Conservation (phyloP, 2,888 invertebrate genomes). For the Hemistola chrysoprasaria region DNA sequence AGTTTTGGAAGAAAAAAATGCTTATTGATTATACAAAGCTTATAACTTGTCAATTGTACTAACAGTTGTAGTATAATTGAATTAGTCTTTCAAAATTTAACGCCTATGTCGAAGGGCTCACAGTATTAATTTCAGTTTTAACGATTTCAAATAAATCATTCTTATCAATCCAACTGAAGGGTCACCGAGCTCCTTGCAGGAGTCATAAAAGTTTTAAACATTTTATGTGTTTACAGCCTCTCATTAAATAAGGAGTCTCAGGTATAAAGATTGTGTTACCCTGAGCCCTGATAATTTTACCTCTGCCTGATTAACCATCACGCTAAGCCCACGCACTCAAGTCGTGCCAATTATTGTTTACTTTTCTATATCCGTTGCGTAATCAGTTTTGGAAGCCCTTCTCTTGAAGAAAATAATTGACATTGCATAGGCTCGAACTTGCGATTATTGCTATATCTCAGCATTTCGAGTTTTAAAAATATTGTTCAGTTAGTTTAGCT, state of each 20-base stretch:
- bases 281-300: slow-evolving; percentile 40
- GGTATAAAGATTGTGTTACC: slow-evolving; percentile 39
- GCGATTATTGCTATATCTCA: no score
- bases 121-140: no score
- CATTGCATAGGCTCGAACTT: no score
- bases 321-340: slow-evolving; percentile 26
- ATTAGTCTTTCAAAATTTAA: no score
- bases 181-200: slow-evolving; percentile 1
- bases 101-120: no score
- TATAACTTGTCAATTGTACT: no score
- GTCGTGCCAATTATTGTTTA: slow-evolving; percentile 24
- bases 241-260: slow-evolving; percentile 21
- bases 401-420: no score
- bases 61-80: no score
- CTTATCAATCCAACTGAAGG: neutral
- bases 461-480: no score
- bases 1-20: no score
- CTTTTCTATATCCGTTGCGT: slow-evolving; percentile 3
- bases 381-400: neutral
- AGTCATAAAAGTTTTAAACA: slow-evolving; percentile 18
- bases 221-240: slow-evolving; percentile 25
- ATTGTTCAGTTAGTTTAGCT: no score
- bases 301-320: slow-evolving; percentile 36
- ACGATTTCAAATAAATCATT: neutral
- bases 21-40: no score